Evolutionary conservation across 2,888 invertebrate genomes (phyloP), one percentile per base, ranked within the genome.

Genomic region (Thereva unica): DNA sequence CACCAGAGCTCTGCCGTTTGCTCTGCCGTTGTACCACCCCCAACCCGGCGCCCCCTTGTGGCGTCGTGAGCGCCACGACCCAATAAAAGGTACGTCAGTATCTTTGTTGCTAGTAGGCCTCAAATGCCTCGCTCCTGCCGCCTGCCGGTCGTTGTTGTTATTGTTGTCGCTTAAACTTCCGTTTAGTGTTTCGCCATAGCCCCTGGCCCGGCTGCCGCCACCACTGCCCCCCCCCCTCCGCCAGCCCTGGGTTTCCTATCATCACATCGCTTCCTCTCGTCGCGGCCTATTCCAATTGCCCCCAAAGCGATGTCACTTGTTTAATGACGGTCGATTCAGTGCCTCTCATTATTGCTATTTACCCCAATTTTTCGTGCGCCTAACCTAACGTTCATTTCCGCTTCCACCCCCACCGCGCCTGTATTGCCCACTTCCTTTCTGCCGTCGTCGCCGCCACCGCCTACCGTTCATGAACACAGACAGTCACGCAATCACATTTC

Each of bases 101-200:
- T 23, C 23, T 23, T 23, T 23, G 23, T 2, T 23, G 23, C 2
- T 23, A 23, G 23, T 23, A 23, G 23, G 23, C 23, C 23, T 23
- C 23, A 23, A 23, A 59, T 59, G 47, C 57, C 44, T 37, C 5
- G 35, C 37, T 37, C 35, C 44, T 35, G 44, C 34, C 23, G 34
- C 56, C 49, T 42, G 38, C 3, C 63, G 8, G 52, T 45, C 45
- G 52, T 53, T 53, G 47, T 64, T 57, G 54, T 64, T 59, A 68
- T 65, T 59, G 54, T 68, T 53, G 53, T 65, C 64, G 59, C 47
- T 59, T 68, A 64, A 64, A 57, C 59, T 53, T 64, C 52, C 52
- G 64, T 45, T 64, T 23, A 23, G 23, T 23, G 23, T 23, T 23
- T 23, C 23, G 2, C 23, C 23, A 23, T 23, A 23, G 23, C 23